These are phyloP conservation scores for Oreamnos americanus DNA, from an alignment of 2,113 vertebrate genomes.

Conservation along the genomic window DNA sequence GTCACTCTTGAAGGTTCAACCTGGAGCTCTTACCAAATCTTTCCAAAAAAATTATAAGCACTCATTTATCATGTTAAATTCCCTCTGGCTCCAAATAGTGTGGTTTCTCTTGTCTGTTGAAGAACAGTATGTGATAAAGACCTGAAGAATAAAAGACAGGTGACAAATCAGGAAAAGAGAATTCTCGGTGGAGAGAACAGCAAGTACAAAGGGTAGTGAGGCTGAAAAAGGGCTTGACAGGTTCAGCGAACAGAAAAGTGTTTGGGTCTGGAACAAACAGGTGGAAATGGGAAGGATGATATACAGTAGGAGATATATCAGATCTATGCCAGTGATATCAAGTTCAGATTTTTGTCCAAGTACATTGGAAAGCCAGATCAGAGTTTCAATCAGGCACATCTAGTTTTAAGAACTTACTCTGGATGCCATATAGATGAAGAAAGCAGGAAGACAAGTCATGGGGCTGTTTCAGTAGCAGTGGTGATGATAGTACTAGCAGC, in stretches of 20 bases:
- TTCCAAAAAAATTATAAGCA: not conserved
- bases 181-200: not conserved
- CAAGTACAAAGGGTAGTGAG: not conserved
- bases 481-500: not conserved
- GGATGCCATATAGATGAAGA: not conserved
- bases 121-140: not conserved
- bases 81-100: not conserved
- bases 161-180: not conserved
- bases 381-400: not conserved
- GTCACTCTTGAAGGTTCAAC: not conserved
- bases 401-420: not conserved
- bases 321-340: not conserved
- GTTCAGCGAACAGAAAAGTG: not conserved
- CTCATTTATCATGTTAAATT: not conserved
- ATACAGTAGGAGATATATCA: not conserved
- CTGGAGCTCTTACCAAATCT: not conserved
- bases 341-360: not conserved
- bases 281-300: not conserved
- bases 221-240: not conserved
- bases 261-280: not conserved
- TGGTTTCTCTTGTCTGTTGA: not conserved
- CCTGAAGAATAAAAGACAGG: not conserved
- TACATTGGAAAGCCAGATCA: not conserved
- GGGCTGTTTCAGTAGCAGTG: not conserved
- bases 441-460: not conserved